Evolutionary conservation across 2,888 invertebrate genomes (phyloP).

Genomic region (Rhyacophila evoluta): DNA sequence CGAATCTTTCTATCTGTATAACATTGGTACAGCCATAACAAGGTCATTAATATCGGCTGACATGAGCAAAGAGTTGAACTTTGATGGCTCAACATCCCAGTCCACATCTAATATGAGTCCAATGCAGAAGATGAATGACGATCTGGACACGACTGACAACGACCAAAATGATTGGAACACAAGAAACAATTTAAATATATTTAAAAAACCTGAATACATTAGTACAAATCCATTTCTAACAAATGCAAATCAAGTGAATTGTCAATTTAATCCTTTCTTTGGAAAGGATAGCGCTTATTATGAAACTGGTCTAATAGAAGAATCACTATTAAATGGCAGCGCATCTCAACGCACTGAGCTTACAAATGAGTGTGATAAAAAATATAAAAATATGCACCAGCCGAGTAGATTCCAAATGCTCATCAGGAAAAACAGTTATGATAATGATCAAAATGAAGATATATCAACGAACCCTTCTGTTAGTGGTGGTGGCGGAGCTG

Average conservation of each 20-base stretch:
- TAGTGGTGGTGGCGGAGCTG: constrained; percentile 57
- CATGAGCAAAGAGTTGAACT: constrained; percentile 41
- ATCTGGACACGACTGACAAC: constrained; percentile 40
- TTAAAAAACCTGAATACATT: constrained; percentile 52
- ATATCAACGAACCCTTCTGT: constrained; percentile 53
- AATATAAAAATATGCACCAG: constrained; percentile 36
- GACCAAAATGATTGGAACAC: constrained; percentile 52
- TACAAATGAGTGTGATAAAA: constrained; percentile 43
- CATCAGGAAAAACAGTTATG: constrained; percentile 45
- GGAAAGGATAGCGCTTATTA: constrained; percentile 34
- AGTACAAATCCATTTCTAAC: constrained; percentile 54
- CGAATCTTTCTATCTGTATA: constrained; percentile 53
- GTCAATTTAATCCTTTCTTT: constrained; percentile 53
- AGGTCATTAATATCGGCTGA: constrained; percentile 47
- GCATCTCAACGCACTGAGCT: constrained; percentile 41
- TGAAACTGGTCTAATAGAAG: constrained; percentile 30
- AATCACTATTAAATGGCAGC: constrained; percentile 32
- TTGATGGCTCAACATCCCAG: neutral
- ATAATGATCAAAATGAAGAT: constrained; percentile 47
- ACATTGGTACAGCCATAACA: constrained; percentile 49
- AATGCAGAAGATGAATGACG: constrained; percentile 45
- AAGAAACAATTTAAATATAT: constrained; percentile 52
- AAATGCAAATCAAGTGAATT: constrained; percentile 49
- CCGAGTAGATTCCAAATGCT: constrained; percentile 31
- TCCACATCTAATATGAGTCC: constrained; percentile 35